Conservation (phyloP, 2,888 invertebrate genomes). For the Cyrtodaria siliqua region DNA sequence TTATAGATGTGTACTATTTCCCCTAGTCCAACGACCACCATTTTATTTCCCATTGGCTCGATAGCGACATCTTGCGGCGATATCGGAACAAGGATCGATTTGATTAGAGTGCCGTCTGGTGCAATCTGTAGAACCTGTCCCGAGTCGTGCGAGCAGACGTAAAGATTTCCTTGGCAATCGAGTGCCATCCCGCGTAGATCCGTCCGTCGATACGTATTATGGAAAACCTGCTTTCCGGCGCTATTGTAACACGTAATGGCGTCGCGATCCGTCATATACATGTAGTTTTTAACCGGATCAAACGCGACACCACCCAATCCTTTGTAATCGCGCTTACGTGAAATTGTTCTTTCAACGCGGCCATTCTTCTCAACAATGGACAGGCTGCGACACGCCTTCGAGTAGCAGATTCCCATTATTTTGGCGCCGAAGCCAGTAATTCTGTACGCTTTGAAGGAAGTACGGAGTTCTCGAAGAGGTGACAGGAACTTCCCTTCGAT, state of each 20-base stretch:
- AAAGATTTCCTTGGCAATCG: slow-evolving; percentile 61
- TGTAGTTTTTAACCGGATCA: slow-evolving; percentile 57
- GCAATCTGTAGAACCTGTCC: slow-evolving; percentile 61
- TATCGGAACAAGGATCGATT: slow-evolving; percentile 62
- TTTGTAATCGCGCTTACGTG: slow-evolving; percentile 62
- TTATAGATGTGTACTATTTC: slow-evolving; percentile 57
- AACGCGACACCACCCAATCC: slow-evolving; percentile 63
- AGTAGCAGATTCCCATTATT: slow-evolving; percentile 60
- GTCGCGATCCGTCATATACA: slow-evolving; percentile 63
- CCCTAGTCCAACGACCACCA: slow-evolving; percentile 59
- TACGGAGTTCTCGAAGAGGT: slow-evolving; percentile 46
- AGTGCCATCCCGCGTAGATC: slow-evolving; percentile 62
- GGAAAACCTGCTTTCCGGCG: slow-evolving; percentile 58
- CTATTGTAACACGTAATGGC: slow-evolving; percentile 53
- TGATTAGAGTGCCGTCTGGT: slow-evolving; percentile 53
- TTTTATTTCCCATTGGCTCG: slow-evolving; percentile 64
- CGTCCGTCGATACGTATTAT: slow-evolving; percentile 58
- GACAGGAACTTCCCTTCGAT: slow-evolving; percentile 57
- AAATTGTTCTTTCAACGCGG: slow-evolving; percentile 56
- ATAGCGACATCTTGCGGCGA: slow-evolving; percentile 66
- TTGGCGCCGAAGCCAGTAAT: slow-evolving; percentile 48
- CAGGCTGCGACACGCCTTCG: slow-evolving; percentile 56
- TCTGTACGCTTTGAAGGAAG: slow-evolving; percentile 60
- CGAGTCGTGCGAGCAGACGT: slow-evolving; percentile 64
- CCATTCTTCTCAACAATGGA: slow-evolving; percentile 58